Conservation (phyloP, 2,113 vertebrate species). For the Edolisoma coerulescens region DNA sequence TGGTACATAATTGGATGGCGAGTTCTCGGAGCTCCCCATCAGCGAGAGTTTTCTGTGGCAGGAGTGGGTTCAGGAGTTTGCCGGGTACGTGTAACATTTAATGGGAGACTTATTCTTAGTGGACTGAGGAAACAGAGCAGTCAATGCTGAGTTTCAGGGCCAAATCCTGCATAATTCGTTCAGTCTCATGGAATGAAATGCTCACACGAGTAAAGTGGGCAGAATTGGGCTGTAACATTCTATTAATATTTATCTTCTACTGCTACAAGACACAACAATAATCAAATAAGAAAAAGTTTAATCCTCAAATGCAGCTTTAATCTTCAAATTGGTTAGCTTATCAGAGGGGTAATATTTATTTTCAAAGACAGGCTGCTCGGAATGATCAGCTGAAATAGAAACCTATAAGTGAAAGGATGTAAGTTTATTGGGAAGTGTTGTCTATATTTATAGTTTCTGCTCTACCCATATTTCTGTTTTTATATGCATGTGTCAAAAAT, state of each 20-base stretch:
- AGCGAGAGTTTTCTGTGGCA: neutral
- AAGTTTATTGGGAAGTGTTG: conserved; percentile 44
- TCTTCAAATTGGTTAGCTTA: conserved; percentile 59
- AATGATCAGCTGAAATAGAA: conserved; percentile 47
- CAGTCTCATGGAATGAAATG: neutral
- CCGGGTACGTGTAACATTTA: conserved; percentile 28
- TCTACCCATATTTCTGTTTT: conserved; percentile 41
- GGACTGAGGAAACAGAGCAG: conserved; percentile 73
- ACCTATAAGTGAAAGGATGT: conserved; percentile 18
- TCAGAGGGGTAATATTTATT: conserved; percentile 51
- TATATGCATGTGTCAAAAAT: conserved; percentile 48
- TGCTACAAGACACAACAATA: conserved; percentile 4
- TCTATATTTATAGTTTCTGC: conserved; percentile 56
- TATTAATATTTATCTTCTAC: conserved; percentile 44
- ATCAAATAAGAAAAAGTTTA: conserved; percentile 60
- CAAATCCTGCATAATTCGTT: neutral
- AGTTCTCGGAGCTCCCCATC: conserved; percentile 26
- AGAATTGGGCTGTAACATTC: conserved; percentile 20
- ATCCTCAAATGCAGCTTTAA: conserved; percentile 56
- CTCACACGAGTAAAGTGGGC: neutral
- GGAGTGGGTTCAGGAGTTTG: neutral
- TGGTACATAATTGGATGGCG: conserved; percentile 40
- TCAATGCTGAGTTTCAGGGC: neutral
- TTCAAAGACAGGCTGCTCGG: conserved; percentile 31
- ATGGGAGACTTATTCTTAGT: conserved; percentile 74